Conservation (phyloP, 2,888 invertebrate species). For the Dorcus hopei region DNA sequence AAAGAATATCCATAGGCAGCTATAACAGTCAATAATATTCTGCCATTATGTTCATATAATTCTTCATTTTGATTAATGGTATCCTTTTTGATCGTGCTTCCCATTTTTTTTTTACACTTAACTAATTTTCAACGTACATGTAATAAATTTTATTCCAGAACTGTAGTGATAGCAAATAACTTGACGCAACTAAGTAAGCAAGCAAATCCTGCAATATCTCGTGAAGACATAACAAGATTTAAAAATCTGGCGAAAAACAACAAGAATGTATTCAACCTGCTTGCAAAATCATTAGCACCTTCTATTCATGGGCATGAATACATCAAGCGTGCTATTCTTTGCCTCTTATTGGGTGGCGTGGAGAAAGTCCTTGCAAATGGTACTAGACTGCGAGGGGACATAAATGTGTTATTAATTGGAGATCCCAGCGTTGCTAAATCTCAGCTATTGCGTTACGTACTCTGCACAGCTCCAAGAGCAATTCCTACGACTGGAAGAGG, state of each 20-base stretch:
- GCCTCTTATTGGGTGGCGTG: constrained; percentile 89
- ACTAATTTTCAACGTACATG: neutral
- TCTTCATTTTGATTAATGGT: neutral
- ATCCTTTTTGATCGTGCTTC: neutral
- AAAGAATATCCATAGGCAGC: too few relatives aligned
- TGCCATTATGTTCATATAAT: neutral
- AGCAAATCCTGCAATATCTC: constrained; percentile 69
- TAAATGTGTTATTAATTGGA: constrained; percentile 70
- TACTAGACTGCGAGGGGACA: constrained; percentile 80
- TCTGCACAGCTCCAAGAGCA: constrained; percentile 92
- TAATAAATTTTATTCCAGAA: constrained; percentile 56
- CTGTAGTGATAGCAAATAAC: constrained; percentile 91
- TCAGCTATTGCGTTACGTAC: constrained; percentile 88
- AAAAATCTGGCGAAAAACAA: constrained; percentile 73
- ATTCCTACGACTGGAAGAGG: constrained; percentile 97
- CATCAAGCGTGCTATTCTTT: constrained; percentile 94
- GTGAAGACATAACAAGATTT: constrained; percentile 86
- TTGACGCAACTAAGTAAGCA: constrained; percentile 88
- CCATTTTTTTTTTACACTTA: neutral
- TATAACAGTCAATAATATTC: neutral
- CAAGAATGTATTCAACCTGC: constrained; percentile 80
- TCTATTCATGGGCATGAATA: constrained; percentile 97
- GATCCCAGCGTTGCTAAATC: constrained; percentile 99
- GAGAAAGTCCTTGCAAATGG: constrained; percentile 93
- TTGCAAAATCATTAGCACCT: constrained; percentile 91